Evolutionary conservation across 1,140 invertebrate genomes (phyloP), one percentile per base, ranked within the genome.

Genomic region (Maniola jurtina): DNA sequence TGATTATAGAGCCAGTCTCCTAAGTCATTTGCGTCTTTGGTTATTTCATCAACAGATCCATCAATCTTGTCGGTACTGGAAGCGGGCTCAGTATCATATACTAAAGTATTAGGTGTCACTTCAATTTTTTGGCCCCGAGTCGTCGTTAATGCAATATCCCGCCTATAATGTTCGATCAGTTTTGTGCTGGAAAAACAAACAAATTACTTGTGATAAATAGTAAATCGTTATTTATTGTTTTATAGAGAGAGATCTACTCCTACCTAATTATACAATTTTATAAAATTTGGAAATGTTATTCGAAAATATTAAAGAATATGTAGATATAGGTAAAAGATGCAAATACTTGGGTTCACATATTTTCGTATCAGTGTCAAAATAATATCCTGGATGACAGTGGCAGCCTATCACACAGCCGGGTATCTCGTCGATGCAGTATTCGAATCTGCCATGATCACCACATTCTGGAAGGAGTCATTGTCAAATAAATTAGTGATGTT

Each of bases 1-100:
- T 88, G 84, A 58, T 86, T 87, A 54, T 88, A 90, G 6, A 90
- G 68, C 88, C 88, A 90, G 57, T 90, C 88, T 38, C 84, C 80
- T 36, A 90, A 77, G 62, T 88, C 83, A 56, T 85, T 80, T 1
- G 81, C 72, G 45, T 83, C 79, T 67, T 82, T 85, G 0, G 80
- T 65, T 56, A 83, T 82, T 52, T 77, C 73, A 54, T 82, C 75
- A 7, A 83, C 70, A 34, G 81, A 71, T 15, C 68, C 62, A 58
- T 80, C 68, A 14, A 79, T 66, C 6, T 70, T 64, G 59, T 48
- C 48, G 5, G 55, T 59, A 15, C 55, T 61, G 3, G 75, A 74
- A 47, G 65, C 50, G 13, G 66, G 50, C 2, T 60, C 33, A 15
- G 34, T 61, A 58, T 62, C 48, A 35, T 14, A 33, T 8, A 35